Evolutionary conservation across 1,140 invertebrate genomes (phyloP).

Genomic region (Drosophila malerkotliana): DNA sequence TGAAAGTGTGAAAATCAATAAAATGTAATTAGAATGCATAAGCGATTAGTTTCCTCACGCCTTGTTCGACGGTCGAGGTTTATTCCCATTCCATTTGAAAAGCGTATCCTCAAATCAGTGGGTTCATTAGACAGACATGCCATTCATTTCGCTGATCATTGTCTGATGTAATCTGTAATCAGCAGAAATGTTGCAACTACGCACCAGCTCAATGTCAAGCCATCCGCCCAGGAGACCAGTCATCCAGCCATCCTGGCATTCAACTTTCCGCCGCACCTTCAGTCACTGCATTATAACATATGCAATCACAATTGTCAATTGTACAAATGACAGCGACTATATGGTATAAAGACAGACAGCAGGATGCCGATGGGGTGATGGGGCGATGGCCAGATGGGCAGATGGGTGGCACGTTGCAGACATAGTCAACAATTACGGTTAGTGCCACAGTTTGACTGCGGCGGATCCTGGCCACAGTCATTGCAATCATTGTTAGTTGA

Average conservation of each 20-base stretch:
- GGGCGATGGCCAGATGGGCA: neutral
- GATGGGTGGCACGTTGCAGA: constrained; percentile 31
- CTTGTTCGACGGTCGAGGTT: neutral
- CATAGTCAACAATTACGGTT: constrained; percentile 76
- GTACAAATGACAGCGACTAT: constrained; percentile 65
- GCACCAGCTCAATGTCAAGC: constrained; percentile 58
- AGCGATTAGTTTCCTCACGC: neutral
- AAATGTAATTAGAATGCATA: constrained; percentile 4
- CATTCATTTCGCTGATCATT: constrained; percentile 32
- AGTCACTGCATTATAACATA: constrained; percentile 69
- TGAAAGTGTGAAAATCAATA: constrained; percentile 2
- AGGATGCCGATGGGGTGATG: neutral
- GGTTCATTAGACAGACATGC: constrained; percentile 46
- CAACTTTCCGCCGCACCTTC: constrained; percentile 14
- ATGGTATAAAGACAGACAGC: constrained; percentile 22
- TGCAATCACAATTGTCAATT: constrained; percentile 80
- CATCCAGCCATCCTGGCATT: neutral
- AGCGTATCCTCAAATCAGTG: constrained; percentile 4
- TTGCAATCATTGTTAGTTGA: constrained; percentile 60
- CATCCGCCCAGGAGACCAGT: constrained; percentile 5
- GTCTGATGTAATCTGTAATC: constrained; percentile 60
- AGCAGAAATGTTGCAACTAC: constrained; percentile 46
- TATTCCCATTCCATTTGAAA: neutral
- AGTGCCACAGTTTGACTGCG: constrained; percentile 77
- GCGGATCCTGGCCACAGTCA: constrained; percentile 31